Conservation (phyloP, 2,888 invertebrate genomes). For the Digitonthophagus gazella region DNA sequence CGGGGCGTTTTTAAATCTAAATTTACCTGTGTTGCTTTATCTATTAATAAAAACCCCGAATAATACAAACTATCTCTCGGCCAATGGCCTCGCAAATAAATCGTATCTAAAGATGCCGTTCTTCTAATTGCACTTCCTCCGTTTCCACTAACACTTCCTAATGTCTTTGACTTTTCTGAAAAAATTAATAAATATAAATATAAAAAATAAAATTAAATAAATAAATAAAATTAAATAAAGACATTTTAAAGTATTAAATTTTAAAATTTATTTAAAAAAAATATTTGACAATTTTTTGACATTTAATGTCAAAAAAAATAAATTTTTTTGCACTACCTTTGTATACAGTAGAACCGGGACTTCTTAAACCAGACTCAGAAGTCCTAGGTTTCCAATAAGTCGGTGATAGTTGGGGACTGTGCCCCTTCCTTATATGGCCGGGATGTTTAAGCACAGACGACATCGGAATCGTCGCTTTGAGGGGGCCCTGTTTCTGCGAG, state of each 20-base stretch:
- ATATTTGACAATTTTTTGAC: no score
- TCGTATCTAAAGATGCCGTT: constrained; percentile 76
- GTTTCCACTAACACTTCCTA: constrained; percentile 49
- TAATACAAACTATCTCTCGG: constrained; percentile 69
- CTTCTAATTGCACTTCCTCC: constrained; percentile 65
- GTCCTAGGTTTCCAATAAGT: constrained; percentile 64
- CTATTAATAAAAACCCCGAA: constrained; percentile 66
- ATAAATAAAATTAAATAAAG: no score
- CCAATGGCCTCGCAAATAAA: constrained; percentile 78
- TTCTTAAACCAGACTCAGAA: constrained; percentile 70
- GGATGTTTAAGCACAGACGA: constrained; percentile 67
- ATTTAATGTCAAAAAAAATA: neutral
- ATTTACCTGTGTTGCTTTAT: constrained; percentile 76
- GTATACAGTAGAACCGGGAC: constrained; percentile 67
- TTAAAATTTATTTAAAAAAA: no score
- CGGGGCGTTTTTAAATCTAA: no score
- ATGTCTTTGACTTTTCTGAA: constrained; percentile 56
- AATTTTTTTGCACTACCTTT: constrained; percentile 57
- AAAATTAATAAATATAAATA: constrained; percentile 5
- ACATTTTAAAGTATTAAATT: no score
- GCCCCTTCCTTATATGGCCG: constrained; percentile 58
- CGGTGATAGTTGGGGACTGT: constrained; percentile 66
- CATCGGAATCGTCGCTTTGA: constrained; percentile 75
- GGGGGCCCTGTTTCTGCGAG: constrained; percentile 62
- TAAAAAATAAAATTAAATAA: neutral